Conservation (phyloP, 2,888 invertebrate species). For the Leptodirus hochenwartii region DNA sequence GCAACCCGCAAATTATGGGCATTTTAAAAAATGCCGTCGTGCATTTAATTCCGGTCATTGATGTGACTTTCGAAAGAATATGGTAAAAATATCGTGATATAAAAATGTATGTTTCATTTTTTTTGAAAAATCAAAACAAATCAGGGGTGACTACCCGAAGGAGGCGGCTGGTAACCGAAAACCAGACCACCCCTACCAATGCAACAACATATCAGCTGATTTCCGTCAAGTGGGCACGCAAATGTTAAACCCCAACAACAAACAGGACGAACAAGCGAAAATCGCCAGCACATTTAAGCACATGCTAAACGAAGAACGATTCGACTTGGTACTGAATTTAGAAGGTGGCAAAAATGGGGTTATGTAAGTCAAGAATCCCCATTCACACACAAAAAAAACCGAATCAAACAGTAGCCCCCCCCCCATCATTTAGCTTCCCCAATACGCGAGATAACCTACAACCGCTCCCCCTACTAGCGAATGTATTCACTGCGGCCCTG, state of each 20-base stretch:
- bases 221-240: constrained; percentile 46
- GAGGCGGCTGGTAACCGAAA: constrained; percentile 18
- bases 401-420: too few relatives aligned
- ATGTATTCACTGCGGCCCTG: background rate
- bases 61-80: constrained; percentile 34
- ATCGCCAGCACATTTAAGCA: constrained; percentile 39
- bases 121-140: too few relatives aligned
- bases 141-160: constrained; percentile 26
- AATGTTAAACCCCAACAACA: constrained; percentile 28
- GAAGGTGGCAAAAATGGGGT: constrained; percentile 55
- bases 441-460: background rate
- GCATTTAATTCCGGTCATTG: constrained; percentile 58
- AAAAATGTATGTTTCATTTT: too few relatives aligned
- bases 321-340: constrained; percentile 54
- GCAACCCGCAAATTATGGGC: constrained; percentile 42
- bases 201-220: constrained; percentile 26
- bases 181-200: constrained; percentile 17
- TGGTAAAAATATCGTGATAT: too few relatives aligned
- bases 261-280: constrained; percentile 26
- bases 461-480: background rate
- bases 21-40: constrained; percentile 55
- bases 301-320: constrained; percentile 44
- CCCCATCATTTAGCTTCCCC: too few relatives aligned
- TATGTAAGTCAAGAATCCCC: constrained; percentile 20
- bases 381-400: constrained; percentile 1